A percentile compares a stretch with the other conserved stretches of the same genome.
These are phyloP conservation scores for Mimas tiliae DNA, from an alignment of 2,888 invertebrate genomes.

Conservation along the genomic window DNA sequence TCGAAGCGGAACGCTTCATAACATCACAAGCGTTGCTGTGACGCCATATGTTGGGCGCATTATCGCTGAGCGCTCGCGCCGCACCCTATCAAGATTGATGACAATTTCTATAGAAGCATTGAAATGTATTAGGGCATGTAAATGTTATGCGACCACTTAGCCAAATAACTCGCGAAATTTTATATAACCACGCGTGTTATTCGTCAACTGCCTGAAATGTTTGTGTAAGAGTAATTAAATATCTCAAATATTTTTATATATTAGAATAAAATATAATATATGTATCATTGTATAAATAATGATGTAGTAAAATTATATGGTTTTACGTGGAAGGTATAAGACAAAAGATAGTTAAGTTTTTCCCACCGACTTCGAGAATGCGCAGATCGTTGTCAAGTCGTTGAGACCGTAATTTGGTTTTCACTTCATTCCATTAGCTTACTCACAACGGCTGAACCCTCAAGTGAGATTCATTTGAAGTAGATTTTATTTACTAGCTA, in stretches of 20 bases:
- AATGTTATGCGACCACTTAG: slow-evolving; percentile 81
- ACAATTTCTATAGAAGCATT: slow-evolving; percentile 66
- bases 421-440: slow-evolving; percentile 63
- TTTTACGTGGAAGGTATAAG: slow-evolving; percentile 32
- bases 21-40: slow-evolving; percentile 51
- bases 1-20: slow-evolving; percentile 65
- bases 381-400: slow-evolving; percentile 63
- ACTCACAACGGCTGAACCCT: slow-evolving; percentile 47
- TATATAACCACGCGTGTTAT: slow-evolving; percentile 11
- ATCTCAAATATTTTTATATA: no score
- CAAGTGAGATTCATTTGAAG: slow-evolving; percentile 20
- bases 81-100: slow-evolving; percentile 81
- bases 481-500: not conserved
- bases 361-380: slow-evolving; percentile 55
- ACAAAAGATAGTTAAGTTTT: slow-evolving; percentile 63
- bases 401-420: slow-evolving; percentile 63
- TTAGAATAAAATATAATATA: not conserved
- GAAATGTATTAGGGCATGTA: slow-evolving; percentile 81
- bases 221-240: not conserved
- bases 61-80: slow-evolving; percentile 58
- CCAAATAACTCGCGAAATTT: slow-evolving; percentile 70
- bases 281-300: slow-evolving; percentile 2
- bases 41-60: slow-evolving; percentile 81
- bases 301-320: not conserved
- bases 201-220: no score